phyloP scores from a whole-genome alignment of 2,888 invertebrate species.

The Lasioglossum marginatum region DNA sequence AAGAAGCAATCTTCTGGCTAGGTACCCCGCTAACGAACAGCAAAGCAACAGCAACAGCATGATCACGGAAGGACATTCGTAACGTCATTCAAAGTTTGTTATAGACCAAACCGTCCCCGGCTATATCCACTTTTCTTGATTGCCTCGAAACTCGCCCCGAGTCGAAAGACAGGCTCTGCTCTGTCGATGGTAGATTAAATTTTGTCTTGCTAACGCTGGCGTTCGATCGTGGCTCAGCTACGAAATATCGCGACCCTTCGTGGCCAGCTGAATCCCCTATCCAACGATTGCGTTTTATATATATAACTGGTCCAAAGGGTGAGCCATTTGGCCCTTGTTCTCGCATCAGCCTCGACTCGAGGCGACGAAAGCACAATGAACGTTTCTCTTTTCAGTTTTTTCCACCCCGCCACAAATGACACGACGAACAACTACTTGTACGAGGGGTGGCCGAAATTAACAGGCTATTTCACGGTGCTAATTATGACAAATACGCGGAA shows the following conservation, averaged over 20 bases:
- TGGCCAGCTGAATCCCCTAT: conserved; percentile 33
- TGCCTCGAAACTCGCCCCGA: conserved; percentile 13
- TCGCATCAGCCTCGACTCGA: conserved; percentile 22
- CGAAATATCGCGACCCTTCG: conserved; percentile 55
- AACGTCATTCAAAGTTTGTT: conserved; percentile 15
- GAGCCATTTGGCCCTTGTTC: conserved; percentile 24
- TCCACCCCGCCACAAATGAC: conserved; percentile 2
- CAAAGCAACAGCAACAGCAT: not conserved
- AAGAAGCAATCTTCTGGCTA: conserved; percentile 11
- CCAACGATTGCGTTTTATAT: conserved; percentile 5
- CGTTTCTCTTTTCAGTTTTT: not conserved
- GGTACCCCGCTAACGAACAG: conserved; percentile 9
- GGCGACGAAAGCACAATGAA: conserved; percentile 44
- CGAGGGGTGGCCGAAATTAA: conserved; percentile 58
- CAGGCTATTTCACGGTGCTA: conserved; percentile 71
- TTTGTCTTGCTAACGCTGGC: conserved; percentile 18
- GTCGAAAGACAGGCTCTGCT: conserved; percentile 3
- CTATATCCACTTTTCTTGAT: conserved; percentile 11
- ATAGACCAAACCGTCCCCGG: not conserved
- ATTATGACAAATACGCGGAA: conserved; percentile 71
- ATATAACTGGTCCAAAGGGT: conserved; percentile 32
- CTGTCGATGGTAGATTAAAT: conserved; percentile 41
- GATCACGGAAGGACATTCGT: conserved; percentile 2
- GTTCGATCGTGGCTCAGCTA: conserved; percentile 21
- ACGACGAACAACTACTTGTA: conserved; percentile 12